These are phyloP conservation scores for Anarhynchus alexandrinus DNA, from an alignment of 2,113 vertebrate species.

Conservation along the genomic window DNA sequence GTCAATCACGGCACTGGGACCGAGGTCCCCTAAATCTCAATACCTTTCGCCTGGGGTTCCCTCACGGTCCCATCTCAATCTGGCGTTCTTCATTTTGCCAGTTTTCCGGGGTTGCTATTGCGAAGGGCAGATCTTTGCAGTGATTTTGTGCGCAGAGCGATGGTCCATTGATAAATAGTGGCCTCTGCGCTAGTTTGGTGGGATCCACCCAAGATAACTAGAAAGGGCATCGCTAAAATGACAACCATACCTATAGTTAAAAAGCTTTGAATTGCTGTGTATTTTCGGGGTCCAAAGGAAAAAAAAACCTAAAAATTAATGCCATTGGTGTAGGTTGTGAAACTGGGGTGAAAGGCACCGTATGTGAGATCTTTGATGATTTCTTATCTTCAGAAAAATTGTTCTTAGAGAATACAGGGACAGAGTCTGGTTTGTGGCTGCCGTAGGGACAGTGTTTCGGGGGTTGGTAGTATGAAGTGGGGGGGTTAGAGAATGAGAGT, in stretches of 20 bases:
- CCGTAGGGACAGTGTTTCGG: background rate
- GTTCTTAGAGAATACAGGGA: background rate
- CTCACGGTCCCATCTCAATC: background rate
- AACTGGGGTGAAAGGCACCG: background rate
- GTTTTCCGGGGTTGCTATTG: background rate
- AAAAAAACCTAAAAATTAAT: background rate
- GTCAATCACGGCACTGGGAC: background rate
- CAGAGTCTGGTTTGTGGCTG: background rate
- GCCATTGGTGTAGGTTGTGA: background rate
- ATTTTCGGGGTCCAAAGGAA: background rate
- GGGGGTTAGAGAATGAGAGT: background rate
- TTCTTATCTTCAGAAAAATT: background rate
- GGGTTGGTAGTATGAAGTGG: background rate
- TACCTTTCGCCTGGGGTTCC: background rate
- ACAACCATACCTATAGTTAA: background rate
- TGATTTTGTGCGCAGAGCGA: background rate
- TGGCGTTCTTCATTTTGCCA: background rate
- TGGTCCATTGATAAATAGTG: background rate
- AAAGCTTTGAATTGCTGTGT: background rate
- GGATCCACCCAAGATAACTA: background rate
- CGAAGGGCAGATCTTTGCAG: background rate
- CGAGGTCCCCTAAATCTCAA: background rate
- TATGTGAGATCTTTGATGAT: background rate
- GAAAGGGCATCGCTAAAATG: background rate
- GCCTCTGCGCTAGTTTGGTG: background rate